Evolutionary conservation across 35 echinoderm and acorn worm genomes (phyloP), one percentile per base, ranked within the genome.

Genomic region (Ptychodera flava): DNA sequence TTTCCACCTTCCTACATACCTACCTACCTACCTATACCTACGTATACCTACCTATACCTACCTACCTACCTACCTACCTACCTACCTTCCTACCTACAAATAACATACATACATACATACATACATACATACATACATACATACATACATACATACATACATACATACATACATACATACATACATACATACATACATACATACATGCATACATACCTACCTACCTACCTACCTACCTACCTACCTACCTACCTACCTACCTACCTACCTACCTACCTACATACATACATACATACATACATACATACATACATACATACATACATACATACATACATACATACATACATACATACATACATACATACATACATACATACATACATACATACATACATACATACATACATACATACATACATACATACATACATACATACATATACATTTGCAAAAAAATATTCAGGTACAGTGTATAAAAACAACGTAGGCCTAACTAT

Each of bases 151-250:
- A 64, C 6, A 64, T 64, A 64, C 45, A 64, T 64, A 64, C 45
- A 64, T 64, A 64, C 45, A 64, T 64, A 64, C 45, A 64, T 64
- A 64, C 45, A 64, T 64, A 64, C 45, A 64, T 64, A 64, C 45
- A 64, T 64, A 64, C 45, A 64, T 64, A 64, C 45, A 64, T 64
- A 64, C 45, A 64, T 64, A 64, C 45, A 64, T 64, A 64, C 45
- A 64, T 64, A 64, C 45, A 64, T 64, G 22, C 45, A 64, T 64
- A 64, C 45, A 64, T 64, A 64, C 45, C 6, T 64, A 64, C 45
- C 6, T 64, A 64, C 45, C 6, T 64, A 64, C 45, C 6, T 64
- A 64, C 45, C 6, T 64, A 64, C 45, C 6, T 64, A 64, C 45
- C 6, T 64, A 64, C 45, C 6, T 22, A 64, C 45, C 6, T 22